Conservation (phyloP, 2,113 vertebrate species). For the Sinocyclocheilus maitianheensis region DNA sequence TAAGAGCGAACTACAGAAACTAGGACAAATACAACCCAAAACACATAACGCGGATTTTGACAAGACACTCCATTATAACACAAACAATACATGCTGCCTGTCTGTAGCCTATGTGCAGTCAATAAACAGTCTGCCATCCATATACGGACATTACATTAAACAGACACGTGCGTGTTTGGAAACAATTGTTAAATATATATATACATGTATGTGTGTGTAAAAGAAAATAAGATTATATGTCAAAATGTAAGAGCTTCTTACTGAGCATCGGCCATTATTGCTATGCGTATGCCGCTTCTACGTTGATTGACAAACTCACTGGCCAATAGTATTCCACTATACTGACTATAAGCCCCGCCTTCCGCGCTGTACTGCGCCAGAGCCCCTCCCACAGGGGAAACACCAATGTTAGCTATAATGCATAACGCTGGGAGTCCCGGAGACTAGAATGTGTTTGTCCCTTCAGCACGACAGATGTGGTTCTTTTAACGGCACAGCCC, state of each 20-base stretch:
- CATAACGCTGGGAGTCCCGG: background rate
- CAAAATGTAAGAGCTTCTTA: background rate
- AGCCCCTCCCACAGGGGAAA: background rate
- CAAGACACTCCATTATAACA: background rate
- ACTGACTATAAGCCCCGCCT: slow-evolving; percentile 2
- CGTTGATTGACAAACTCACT: background rate
- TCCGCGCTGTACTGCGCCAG: background rate
- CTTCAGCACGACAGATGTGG: background rate
- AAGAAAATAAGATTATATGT: background rate
- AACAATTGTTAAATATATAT: background rate
- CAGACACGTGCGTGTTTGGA: background rate
- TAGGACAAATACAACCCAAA: background rate
- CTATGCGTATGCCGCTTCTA: background rate
- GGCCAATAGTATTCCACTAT: slow-evolving; percentile 5
- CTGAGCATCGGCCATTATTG: slow-evolving; percentile 3
- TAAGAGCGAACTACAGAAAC: background rate
- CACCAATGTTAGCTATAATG: background rate
- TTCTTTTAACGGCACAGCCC: too few relatives aligned
- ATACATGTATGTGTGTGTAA: background rate
- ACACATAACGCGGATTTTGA: too few relatives aligned
- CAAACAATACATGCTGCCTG: background rate
- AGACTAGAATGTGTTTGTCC: background rate
- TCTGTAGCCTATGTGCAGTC: too few relatives aligned
- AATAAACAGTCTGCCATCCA: background rate
- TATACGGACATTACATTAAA: background rate